phyloP scores from a whole-genome alignment of 2,888 invertebrate genomes.

The Drosophila paranaensis region DNA sequence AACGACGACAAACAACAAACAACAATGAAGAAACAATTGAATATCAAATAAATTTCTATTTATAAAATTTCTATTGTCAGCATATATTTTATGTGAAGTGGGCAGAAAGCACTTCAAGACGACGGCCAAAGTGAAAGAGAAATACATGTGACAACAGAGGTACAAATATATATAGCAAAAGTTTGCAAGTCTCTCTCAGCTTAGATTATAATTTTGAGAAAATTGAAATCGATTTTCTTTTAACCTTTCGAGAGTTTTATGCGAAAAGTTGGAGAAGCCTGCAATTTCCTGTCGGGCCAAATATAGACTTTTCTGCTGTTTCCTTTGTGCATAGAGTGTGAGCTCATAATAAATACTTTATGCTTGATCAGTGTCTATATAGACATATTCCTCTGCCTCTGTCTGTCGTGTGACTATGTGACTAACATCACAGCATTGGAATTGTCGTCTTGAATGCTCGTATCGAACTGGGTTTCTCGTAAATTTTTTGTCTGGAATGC shows the following conservation, averaged over 20 bases:
- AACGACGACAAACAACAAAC: constrained; percentile 7
- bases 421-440: neutral
- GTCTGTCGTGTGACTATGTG: neutral
- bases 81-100: constrained; percentile 20
- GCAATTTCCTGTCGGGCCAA: constrained; percentile 1
- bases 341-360: neutral
- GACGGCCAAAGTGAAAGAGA: neutral
- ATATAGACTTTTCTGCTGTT: neutral
- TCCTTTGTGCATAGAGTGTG: neutral
- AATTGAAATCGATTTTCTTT: neutral
- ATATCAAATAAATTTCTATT: constrained; percentile 55
- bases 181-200: neutral
- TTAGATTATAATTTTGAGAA: neutral
- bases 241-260: neutral
- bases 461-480: too few relatives aligned
- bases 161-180: neutral
- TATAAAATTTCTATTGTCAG: constrained; percentile 41
- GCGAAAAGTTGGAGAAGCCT: neutral
- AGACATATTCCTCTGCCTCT: neutral
- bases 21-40: constrained; percentile 38
- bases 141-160: neutral
- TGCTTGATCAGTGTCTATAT: neutral
- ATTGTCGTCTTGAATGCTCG: too few relatives aligned
- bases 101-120: constrained; percentile 21
- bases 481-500: neutral